Evolutionary conservation across 2,888 invertebrate genomes (phyloP), one percentile per base, ranked within the genome.

Genomic region (Catocala sponsa): DNA sequence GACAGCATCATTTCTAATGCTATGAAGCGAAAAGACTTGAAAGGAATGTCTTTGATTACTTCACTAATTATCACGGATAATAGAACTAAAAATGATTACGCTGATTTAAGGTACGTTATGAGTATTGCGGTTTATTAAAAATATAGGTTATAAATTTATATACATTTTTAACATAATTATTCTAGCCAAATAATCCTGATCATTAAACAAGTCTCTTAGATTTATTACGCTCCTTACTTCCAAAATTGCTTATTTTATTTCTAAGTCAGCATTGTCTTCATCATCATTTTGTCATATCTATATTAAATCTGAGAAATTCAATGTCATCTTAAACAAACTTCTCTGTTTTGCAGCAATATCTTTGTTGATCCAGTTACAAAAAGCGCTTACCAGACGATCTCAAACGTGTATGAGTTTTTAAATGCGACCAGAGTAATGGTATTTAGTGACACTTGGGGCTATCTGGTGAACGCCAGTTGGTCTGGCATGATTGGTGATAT

Each of bases 401-500:
- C 68, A 4, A 80, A 83, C 1, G 59, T 91, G 2, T 89, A 81
- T 55, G 79, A 85, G 43, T 92, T 88, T 51, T 68, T 91, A 55
- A 91, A 91, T 63, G 90, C 90, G 0, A 83, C 87, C 0, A 68
- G 67, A 47, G 51, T 57, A 0, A 44, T 81, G 0, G 61, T 83
- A 0, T 89, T 83, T 48, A 79, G 83, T 10, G 74, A 87, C 0
- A 84, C 81, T 4, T 92, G 91, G 91, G 92, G 92, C 0, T 88
- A 89, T 55, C 69, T 68, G 1, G 75, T 69, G 2, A 92, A 93
- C 60, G 88, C 89, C 5, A 75, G 83, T 4, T 90, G 84, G 82
- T 88, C 80, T 46, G 92, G 92, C 0, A 87, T 91, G 85, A 73
- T 88, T 2, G 89, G 89, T 0, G 80, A 87, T 42, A 55, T 92